These are phyloP conservation scores for Neogale vison DNA, from an alignment of 2,113 vertebrate genomes.

Conservation along the genomic window DNA sequence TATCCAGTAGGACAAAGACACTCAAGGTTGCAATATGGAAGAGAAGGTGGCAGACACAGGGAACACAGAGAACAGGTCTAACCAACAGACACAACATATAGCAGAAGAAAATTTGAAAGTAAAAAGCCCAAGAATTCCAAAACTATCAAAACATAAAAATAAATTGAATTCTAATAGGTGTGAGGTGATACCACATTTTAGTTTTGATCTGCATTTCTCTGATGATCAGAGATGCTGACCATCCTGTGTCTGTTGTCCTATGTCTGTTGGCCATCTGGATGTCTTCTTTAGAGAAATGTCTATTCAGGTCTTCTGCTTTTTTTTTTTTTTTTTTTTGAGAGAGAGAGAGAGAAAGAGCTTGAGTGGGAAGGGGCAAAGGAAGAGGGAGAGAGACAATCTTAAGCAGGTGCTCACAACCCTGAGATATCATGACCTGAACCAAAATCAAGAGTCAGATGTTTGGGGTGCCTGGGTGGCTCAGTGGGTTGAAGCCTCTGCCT, in stretches of 20 bases:
- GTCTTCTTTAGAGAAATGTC: not conserved
- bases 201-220: not conserved
- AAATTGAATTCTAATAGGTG: not conserved
- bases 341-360: not conserved
- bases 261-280: not conserved
- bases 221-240: not conserved
- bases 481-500: no score
- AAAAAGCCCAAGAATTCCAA: not conserved
- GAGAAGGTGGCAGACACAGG: not conserved
- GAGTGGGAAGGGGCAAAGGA: not conserved
- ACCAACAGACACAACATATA: not conserved
- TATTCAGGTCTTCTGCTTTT: no score
- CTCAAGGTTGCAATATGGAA: not conserved
- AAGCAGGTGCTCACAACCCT: no score
- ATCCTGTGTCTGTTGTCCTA: not conserved
- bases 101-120: not conserved
- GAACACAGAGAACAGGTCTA: not conserved
- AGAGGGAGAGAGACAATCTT: not conserved
- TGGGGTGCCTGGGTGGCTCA: no score
- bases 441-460: no score
- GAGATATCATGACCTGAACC: no score
- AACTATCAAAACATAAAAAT: not conserved
- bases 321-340: no score
- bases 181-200: not conserved
- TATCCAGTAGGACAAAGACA: not conserved